A percentile compares a stretch with the other conserved stretches of the same genome.
Evolutionary conservation across 2,888 invertebrate genomes (phyloP).

Genomic region (Leptogaster cylindrica): DNA sequence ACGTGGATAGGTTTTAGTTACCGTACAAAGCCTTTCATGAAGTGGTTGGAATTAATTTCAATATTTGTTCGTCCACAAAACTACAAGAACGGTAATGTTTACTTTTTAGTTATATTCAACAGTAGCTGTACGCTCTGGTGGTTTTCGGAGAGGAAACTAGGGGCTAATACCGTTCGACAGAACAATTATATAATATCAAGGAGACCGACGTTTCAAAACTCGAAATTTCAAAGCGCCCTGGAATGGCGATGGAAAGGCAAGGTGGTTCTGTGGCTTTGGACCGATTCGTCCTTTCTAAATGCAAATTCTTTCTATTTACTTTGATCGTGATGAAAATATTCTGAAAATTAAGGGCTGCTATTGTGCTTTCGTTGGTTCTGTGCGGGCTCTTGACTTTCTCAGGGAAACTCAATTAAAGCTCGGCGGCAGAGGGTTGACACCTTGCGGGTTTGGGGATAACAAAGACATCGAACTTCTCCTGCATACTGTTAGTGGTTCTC

Average conservation of each 20-base stretch:
- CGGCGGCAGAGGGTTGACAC: too few species aligned
- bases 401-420: constrained; percentile 38
- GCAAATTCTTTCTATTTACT: constrained; percentile 47
- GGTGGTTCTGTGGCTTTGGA: not conserved
- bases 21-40: constrained; percentile 28
- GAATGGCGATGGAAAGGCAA: constrained; percentile 6
- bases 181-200: too few species aligned
- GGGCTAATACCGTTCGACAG: not conserved
- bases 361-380: not conserved
- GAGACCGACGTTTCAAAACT: too few species aligned
- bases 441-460: too few species aligned
- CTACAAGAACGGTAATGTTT: not conserved
- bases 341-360: constrained; percentile 42
- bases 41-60: constrained; percentile 34
- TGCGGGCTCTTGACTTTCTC: constrained; percentile 9
- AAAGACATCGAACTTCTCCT: too few species aligned
- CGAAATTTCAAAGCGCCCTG: not conserved
- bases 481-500: too few species aligned
- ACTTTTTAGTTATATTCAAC: too few species aligned
- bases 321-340: constrained; percentile 47
- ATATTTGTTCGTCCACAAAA: constrained; percentile 30
- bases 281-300: constrained; percentile 42
- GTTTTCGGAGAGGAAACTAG: not conserved
- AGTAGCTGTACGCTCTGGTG: not conserved
- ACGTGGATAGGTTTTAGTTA: constrained; percentile 34